Evolutionary conservation across 2,113 vertebrate genomes (phyloP).

Genomic region (Varanus komodoensis): DNA sequence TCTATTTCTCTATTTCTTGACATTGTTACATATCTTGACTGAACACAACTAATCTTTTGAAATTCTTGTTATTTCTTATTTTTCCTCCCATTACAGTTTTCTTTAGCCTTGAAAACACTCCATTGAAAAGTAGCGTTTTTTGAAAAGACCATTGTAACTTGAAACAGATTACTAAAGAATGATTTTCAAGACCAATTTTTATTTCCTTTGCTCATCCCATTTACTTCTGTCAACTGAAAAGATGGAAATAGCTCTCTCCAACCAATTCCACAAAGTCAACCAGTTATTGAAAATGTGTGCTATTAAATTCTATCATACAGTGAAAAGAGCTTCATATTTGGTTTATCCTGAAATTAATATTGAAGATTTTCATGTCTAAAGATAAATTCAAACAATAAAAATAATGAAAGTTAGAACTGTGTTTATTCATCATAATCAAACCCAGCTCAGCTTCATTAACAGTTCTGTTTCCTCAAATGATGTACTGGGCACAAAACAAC

Average conservation of each 20-base stretch:
- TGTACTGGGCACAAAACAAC: background rate
- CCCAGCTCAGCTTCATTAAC: background rate
- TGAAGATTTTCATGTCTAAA: background rate
- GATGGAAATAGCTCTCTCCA: background rate
- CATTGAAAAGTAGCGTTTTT: too few relatives aligned
- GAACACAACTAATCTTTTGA: background rate
- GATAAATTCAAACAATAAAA: background rate
- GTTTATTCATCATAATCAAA: background rate
- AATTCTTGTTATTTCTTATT: background rate
- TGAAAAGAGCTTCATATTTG: background rate
- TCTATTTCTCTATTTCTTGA: background rate
- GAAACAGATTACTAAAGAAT: background rate
- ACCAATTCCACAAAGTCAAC: background rate
- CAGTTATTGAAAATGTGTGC: background rate
- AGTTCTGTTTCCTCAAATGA: background rate
- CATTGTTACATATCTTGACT: background rate
- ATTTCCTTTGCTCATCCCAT: background rate
- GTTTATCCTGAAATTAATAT: background rate
- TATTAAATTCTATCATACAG: background rate
- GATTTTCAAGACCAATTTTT: background rate
- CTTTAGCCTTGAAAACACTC: background rate
- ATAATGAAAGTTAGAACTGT: background rate
- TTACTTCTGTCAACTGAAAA: background rate
- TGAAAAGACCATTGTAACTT: background rate
- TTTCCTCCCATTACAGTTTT: background rate